These are phyloP conservation scores for Crossoptilon crossoptilon DNA, from an alignment of 2,797 vertebrate species.

Conservation along the genomic window DNA sequence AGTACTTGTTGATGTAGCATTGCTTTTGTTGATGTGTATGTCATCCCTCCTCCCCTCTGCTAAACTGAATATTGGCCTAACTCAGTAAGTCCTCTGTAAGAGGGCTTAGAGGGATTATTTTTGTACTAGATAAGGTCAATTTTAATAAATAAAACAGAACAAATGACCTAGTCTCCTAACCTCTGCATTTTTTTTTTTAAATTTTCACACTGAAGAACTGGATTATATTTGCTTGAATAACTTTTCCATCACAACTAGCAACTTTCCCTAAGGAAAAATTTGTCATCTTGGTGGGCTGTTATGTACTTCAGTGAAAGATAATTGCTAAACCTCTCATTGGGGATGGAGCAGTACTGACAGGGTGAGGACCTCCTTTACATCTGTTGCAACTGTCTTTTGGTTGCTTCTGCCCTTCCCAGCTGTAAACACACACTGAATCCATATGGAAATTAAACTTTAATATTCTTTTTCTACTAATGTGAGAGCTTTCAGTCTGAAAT, in stretches of 20 bases:
- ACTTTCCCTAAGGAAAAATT: not conserved
- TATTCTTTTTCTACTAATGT: not conserved
- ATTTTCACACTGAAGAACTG: not conserved
- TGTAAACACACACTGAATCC: not conserved
- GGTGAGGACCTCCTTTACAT: not conserved
- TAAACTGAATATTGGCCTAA: constrained; percentile 47
- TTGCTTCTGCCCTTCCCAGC: not conserved
- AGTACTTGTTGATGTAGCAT: not conserved
- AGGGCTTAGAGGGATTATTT: constrained; percentile 62
- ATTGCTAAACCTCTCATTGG: not conserved
- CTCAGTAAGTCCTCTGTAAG: constrained; percentile 17
- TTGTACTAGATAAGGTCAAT: constrained; percentile 45
- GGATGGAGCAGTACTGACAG: not conserved
- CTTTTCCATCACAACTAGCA: not conserved
- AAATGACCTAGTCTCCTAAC: not conserved
- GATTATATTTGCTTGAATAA: not conserved
- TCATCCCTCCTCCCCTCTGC: not conserved
- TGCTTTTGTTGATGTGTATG: not conserved
- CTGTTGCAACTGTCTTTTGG: not conserved
- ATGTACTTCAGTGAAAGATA: not conserved
- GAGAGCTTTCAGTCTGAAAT: not conserved
- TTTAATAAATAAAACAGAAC: constrained; percentile 11
- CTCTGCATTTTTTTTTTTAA: not conserved
- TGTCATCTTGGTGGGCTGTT: not conserved
- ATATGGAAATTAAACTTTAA: not conserved